Base-by-base conservation (phyloP, 2,113 vertebrate species). In the Podocnemis expansa region DNA sequence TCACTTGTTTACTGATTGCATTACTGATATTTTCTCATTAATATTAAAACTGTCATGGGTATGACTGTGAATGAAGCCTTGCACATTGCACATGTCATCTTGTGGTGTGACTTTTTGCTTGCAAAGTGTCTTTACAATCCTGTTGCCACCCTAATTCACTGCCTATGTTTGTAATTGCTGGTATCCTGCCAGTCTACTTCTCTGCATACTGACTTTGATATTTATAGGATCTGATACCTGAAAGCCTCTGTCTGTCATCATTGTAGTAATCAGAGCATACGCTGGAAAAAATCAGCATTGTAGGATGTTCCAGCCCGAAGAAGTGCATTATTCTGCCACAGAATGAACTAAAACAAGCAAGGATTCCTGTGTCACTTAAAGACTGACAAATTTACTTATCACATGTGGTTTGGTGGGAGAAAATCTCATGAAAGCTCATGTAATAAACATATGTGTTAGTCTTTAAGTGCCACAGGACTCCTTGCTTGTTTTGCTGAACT, bases 261-360 rank as follows among this genome's bases (percentile, higher is more conserved):
- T 67, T 54, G 78, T 63, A 45, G 41, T 90, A 34, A 83, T 89
- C 91, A 63, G 60, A 75, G 24, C 70, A 27, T 55, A 38, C 2
- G 0, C 94, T 92, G 91, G 91, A 88, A 34, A 85, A 96, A 87
- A 82, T 55, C 31, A 51, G 54, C 90, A 79, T 34, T 80, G 87
- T n/a, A 14, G 27, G 49, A 63, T 85, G 17, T 34, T 52, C 73
- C 55, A 56, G 24, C 21, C 31, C n/a, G 34, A 34, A 55, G 27
- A 38, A 54, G 45, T 34, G 13, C 1, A 2, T 80, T 82, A 78
- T 94, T 91, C 90, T 92, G 91, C 78, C 54, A 79, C 83, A 92
- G 1, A 0, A n/a, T 34, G 47, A 96, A 84, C 80, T 5, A 22
- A 90, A n/a, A n/a, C n/a, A n/a, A n/a, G n/a, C n/a, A n/a, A n/a